phyloP scores from a whole-genome alignment of 1,140 invertebrate genomes.

The Drosophila arizonae region DNA sequence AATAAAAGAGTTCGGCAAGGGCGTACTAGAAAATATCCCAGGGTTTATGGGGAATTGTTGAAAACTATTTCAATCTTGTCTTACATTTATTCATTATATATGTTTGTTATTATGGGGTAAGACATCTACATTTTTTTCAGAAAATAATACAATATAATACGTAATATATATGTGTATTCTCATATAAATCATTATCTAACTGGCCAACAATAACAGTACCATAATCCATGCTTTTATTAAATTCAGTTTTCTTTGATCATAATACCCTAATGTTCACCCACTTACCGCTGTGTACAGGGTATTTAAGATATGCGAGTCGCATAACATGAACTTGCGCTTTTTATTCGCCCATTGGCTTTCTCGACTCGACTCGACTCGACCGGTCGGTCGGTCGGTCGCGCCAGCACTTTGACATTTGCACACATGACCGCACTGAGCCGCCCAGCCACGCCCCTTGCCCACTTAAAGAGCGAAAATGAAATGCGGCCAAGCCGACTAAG shows the following conservation, averaged over 20 bases:
- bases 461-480: neutral
- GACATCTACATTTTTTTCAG: too few relatives aligned
- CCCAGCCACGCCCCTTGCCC: neutral
- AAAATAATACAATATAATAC: too few relatives aligned
- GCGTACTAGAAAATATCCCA: too few relatives aligned
- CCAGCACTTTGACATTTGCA: slow-evolving; percentile 47
- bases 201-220: too few relatives aligned
- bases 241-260: neutral
- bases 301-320: slow-evolving; percentile 12
- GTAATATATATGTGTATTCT: too few relatives aligned
- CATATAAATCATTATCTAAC: too few relatives aligned
- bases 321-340: slow-evolving; percentile 57
- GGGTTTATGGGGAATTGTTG: too few relatives aligned
- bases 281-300: neutral
- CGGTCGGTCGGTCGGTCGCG: neutral
- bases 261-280: neutral
- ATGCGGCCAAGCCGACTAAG: neutral
- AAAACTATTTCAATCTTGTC: too few relatives aligned
- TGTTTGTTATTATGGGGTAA: too few relatives aligned
- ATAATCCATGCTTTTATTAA: neutral
- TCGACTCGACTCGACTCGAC: neutral
- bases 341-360: slow-evolving; percentile 48
- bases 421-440: slow-evolving; percentile 37
- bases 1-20: too few relatives aligned
- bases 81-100: too few relatives aligned